Evolutionary conservation across 2,113 vertebrate species (phyloP).

Genomic region (Tamias sibiricus): DNA sequence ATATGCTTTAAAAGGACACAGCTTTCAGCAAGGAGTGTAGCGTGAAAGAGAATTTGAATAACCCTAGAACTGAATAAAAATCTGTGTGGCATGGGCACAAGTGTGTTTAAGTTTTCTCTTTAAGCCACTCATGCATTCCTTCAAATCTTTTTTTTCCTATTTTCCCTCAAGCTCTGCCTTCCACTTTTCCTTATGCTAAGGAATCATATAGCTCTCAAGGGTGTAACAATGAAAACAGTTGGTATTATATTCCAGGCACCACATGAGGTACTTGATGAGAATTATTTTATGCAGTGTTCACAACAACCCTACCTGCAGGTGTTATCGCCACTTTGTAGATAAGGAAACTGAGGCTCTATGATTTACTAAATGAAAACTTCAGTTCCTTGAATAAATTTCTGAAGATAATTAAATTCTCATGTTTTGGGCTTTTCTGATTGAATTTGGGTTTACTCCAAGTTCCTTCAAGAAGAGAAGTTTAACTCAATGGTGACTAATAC

Average conservation of each 20-base stretch:
- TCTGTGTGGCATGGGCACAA: background rate
- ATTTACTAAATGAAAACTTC: background rate
- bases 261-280: background rate
- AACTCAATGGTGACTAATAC: background rate
- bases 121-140: background rate
- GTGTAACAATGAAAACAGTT: background rate
- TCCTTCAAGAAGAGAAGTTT: background rate
- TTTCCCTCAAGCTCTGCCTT: background rate
- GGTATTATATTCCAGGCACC: background rate
- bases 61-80: conserved; percentile 35
- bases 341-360: background rate
- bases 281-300: background rate
- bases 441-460: background rate
- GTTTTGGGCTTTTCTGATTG: background rate
- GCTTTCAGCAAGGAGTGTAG: conserved; percentile 66
- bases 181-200: background rate
- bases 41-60: conserved; percentile 43
- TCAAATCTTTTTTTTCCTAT: background rate
- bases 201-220: background rate
- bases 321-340: background rate
- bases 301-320: too few relatives aligned
- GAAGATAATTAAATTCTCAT: background rate
- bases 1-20: conserved; percentile 75
- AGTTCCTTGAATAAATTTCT: background rate
- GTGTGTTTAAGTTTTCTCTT: background rate